Percentiles rank a stretch among this genome's conserved stretches.
These are phyloP conservation scores for Petrocephalus microphthalmus DNA, from an alignment of 2,113 vertebrate genomes.

Conservation along the genomic window DNA sequence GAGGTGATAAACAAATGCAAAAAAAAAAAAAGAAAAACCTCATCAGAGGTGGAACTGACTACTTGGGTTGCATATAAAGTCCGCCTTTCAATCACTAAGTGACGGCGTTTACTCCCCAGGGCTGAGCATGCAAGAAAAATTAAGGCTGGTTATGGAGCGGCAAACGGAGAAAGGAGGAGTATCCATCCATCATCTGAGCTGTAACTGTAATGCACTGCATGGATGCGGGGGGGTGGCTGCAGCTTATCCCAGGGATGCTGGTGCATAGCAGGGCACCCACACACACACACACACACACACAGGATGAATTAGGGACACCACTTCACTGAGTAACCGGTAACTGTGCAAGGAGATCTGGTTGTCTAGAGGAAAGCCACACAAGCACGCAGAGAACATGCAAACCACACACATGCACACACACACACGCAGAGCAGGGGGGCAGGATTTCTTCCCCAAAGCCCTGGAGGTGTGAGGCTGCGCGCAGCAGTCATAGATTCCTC, in stretches of 20 bases:
- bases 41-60: slow-evolving; percentile 19
- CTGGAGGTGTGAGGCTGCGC: not conserved
- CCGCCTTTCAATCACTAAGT: not conserved
- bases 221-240: not conserved
- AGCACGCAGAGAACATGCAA: not conserved
- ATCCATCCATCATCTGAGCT: not conserved
- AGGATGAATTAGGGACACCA: not conserved
- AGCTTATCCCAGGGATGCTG: not conserved
- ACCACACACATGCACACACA: not conserved
- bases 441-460: not conserved
- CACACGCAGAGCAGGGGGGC: not conserved
- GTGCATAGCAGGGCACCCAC: not conserved
- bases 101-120: not conserved
- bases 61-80: slow-evolving; percentile 22
- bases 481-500: no score
- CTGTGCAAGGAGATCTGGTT: not conserved
- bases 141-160: not conserved
- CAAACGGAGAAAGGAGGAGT: not conserved
- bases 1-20: not conserved
- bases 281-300: no score
- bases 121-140: not conserved
- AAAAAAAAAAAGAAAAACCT: slow-evolving; percentile 6
- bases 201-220: not conserved
- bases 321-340: not conserved
- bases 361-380: not conserved